A percentile compares a stretch with the other conserved stretches of the same genome.
Evolutionary conservation across 1,140 invertebrate species (phyloP).

Genomic region (Drosophila nikananu): DNA sequence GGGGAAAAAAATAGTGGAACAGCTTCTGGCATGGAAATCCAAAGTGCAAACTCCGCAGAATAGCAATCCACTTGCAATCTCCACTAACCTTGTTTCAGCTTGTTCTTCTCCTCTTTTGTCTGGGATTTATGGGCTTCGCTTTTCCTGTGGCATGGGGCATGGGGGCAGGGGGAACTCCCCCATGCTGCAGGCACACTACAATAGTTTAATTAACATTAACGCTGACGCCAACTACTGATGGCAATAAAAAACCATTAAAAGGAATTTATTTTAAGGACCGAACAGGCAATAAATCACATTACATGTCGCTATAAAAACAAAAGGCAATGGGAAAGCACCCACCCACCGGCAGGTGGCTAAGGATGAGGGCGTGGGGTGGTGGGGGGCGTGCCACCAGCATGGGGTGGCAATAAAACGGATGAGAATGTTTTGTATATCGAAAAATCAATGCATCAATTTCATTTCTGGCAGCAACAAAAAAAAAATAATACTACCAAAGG

Average conservation of each 20-base stretch:
- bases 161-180: background rate
- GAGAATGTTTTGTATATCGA: conserved; percentile 74
- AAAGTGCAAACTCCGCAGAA: conserved; percentile 57
- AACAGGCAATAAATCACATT: conserved; percentile 82
- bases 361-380: too few relatives aligned
- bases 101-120: conserved; percentile 20
- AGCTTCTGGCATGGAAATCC: conserved; percentile 29
- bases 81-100: conserved; percentile 39
- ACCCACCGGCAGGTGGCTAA: conserved; percentile 44
- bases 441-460: conserved; percentile 77
- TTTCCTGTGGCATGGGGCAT: conserved; percentile 6
- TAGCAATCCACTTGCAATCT: conserved; percentile 46
- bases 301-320: conserved; percentile 80
- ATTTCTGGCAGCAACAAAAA: background rate
- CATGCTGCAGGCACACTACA: conserved; percentile 58
- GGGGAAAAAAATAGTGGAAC: background rate
- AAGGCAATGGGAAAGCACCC: conserved; percentile 52
- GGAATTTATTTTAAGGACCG: conserved; percentile 83
- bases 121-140: conserved; percentile 53
- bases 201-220: conserved; percentile 84
- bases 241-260: conserved; percentile 83
- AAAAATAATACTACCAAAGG: conserved; percentile 10
- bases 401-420: conserved; percentile 61
- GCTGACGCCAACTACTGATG: conserved; percentile 78
- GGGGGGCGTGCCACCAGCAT: conserved; percentile 30